Percentiles rank a stretch among this genome's conserved stretches.
Conservation (phyloP, 2,888 invertebrate genomes). For the Pilophorus perplexus region DNA sequence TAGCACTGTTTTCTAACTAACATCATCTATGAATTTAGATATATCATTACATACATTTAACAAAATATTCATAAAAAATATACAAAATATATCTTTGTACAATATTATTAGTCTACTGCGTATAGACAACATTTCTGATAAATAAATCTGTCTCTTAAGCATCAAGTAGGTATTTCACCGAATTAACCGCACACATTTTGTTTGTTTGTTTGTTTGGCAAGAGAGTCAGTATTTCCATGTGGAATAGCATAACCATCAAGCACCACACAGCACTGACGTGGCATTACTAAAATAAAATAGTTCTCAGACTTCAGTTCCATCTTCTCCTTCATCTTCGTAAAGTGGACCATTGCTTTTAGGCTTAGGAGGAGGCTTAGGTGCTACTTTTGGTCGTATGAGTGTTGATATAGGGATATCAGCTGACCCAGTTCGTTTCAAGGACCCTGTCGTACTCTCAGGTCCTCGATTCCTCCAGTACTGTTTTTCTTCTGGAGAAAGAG, state of each 20-base stretch:
- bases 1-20: constrained; percentile 3
- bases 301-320: constrained; percentile 41
- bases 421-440: constrained; percentile 52
- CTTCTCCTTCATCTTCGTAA: constrained; percentile 40
- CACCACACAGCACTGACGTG: constrained; percentile 3
- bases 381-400: constrained; percentile 60
- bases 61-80: constrained; percentile 34
- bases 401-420: constrained; percentile 42
- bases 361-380: constrained; percentile 68
- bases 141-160: constrained; percentile 25
- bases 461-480: constrained; percentile 20
- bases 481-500: constrained; percentile 49
- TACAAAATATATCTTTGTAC: constrained; percentile 36
- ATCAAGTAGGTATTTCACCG: constrained; percentile 5
- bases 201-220: constrained; percentile 19
- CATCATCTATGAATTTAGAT: constrained; percentile 1
- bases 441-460: constrained; percentile 12
- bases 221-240: constrained; percentile 14
- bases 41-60: constrained; percentile 25
- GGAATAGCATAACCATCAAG: constrained; percentile 9
- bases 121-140: constrained; percentile 31
- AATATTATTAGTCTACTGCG: constrained; percentile 21
- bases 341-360: constrained; percentile 38
- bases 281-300: constrained; percentile 11
- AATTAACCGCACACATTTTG: constrained; percentile 2